A percentile compares a stretch with the other conserved stretches of the same genome.
phyloP scores from a whole-genome alignment of 2,888 invertebrate species.

The Epinotia ramella region DNA sequence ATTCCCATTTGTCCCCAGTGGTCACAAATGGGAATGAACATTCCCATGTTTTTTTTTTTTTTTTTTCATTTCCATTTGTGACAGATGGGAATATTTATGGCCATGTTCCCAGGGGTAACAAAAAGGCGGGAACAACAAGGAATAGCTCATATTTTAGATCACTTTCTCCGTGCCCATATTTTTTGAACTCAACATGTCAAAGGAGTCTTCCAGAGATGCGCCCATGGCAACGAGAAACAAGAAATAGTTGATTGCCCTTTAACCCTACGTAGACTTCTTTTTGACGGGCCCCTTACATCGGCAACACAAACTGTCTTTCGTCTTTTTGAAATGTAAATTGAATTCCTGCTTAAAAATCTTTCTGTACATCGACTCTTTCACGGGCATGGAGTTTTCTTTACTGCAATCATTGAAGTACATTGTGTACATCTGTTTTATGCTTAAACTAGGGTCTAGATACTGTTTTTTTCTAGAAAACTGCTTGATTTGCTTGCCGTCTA shows the following conservation, averaged over 20 bases:
- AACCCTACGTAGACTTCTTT: slow-evolving; percentile 59
- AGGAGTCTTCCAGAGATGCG: too few relatives aligned
- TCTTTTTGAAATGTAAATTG: slow-evolving; percentile 73
- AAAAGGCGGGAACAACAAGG: too few relatives aligned
- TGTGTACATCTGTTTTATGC: slow-evolving; percentile 73
- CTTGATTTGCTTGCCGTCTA: slow-evolving; percentile 69
- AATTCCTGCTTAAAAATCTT: slow-evolving; percentile 77
- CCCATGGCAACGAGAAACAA: too few relatives aligned
- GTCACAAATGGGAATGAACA: too few relatives aligned
- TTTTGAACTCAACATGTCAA: too few relatives aligned
- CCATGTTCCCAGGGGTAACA: too few relatives aligned
- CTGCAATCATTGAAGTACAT: slow-evolving; percentile 70
- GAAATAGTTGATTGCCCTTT: neutral
- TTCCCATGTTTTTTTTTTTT: too few relatives aligned
- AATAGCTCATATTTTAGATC: too few relatives aligned
- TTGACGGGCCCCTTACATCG: slow-evolving; percentile 74
- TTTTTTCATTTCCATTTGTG: too few relatives aligned
- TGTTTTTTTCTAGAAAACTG: slow-evolving; percentile 74
- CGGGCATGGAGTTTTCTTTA: slow-evolving; percentile 62
- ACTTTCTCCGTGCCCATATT: too few relatives aligned
- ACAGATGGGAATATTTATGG: too few relatives aligned
- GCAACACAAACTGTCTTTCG: slow-evolving; percentile 70
- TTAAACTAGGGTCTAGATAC: slow-evolving; percentile 67
- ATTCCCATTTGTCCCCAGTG: too few relatives aligned
- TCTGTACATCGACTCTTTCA: slow-evolving; percentile 80